Evolutionary conservation across 2,113 vertebrate species (phyloP), one percentile per base, ranked within the genome.

Genomic region (Xerus inauris): DNA sequence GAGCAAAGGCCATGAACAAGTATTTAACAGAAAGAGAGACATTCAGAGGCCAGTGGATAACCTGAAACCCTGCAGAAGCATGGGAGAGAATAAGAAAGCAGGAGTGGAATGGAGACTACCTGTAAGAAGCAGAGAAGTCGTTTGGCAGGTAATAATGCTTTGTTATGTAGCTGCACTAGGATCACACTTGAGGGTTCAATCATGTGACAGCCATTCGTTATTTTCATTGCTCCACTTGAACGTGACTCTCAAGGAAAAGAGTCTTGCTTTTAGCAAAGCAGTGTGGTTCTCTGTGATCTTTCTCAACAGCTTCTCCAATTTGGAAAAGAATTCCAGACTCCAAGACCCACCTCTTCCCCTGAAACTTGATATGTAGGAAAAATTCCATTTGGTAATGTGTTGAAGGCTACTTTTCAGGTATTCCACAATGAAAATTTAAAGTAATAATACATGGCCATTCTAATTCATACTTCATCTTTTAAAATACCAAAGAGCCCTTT

Each of bases 381-480:
- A 20, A 64, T 65, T 86, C 26, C 67, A 24, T 77, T 47, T 51
- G 38, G 7, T 40, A 69, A 3, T 12, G 86, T 82, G 54, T 73
- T 8, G 6, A 81, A 24, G 65, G 47, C 2, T 76, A 2, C 59
- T 69, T 73, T 91, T 40, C 47, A 83, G 62, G 2, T 88, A 79
- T 84, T 83, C 28, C 35, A 59, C 91, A 69, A 45, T 11, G 10
- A 84, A 40, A 28, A 47, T 51, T n/a, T 47, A 91, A 45, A 72
- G 12, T 69, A 86, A 88, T 76, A 91, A 49, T 49, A 54, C n/a
- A 51, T 71, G 85, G 32, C 8, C 28, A 64, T 2, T 64, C 20
- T 47, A 42, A 92, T 45, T 94, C 12, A 77, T 54, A 81, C 6
- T 51, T 84, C 47, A 35, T 54, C 26, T 86, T 84, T 97, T 89